Conservation (phyloP, 2,113 vertebrate genomes). For the Ophthalmolycus amberensis region DNA sequence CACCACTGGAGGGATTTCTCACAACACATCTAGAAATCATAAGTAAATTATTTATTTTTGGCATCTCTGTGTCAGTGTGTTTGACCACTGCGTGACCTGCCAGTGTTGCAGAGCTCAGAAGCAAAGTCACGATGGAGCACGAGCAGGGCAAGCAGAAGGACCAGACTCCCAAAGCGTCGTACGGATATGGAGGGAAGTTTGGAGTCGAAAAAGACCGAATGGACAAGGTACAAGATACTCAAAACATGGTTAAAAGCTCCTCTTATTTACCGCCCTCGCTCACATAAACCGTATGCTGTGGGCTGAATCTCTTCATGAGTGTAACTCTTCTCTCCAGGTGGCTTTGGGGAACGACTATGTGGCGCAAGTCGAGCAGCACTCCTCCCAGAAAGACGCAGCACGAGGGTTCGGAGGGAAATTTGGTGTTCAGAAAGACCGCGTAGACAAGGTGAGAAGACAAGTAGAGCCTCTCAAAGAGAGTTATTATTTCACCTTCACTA, state of each 20-base stretch:
- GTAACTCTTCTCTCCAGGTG: constrained; percentile 77
- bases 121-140: constrained; percentile 90
- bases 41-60: not conserved
- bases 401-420: constrained; percentile 95
- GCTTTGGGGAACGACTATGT: constrained; percentile 92
- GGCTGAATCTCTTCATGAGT: not conserved
- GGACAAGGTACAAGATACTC: constrained; percentile 86
- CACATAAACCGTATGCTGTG: not conserved
- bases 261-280: not conserved
- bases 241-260: not conserved
- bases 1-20: not conserved
- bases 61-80: not conserved
- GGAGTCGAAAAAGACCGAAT: constrained; percentile 94
- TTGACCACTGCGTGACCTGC: constrained; percentile 20
- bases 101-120: constrained; percentile 91
- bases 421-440: constrained; percentile 91
- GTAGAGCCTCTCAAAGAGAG: no score
- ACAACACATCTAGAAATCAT: not conserved
- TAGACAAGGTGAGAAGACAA: constrained; percentile 87
- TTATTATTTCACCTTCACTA: not conserved
- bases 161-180: constrained; percentile 90
- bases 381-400: constrained; percentile 93
- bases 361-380: constrained; percentile 89
- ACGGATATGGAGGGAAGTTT: constrained; percentile 96
- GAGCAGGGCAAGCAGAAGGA: constrained; percentile 91